Base-by-base conservation (phyloP, 2,888 invertebrate genomes). In the Nezara viridula region DNA sequence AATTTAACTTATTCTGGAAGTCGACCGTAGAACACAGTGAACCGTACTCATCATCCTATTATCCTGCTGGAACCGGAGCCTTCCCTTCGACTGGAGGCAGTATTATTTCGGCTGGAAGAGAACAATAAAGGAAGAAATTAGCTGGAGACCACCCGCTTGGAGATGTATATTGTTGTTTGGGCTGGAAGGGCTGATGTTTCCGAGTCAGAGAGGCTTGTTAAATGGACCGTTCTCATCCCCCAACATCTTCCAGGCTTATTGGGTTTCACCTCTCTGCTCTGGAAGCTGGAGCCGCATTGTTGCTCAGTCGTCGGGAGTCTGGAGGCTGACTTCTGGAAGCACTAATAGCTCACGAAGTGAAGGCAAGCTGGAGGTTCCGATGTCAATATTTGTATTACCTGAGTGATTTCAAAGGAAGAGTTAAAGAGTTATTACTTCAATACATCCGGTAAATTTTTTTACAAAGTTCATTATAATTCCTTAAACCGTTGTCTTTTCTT, bases 81-180 rank as follows among this genome's bases (percentile, higher is more conserved):
- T 37, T 73, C 7, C 73, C 12, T 9, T 14, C 27, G 12, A 14
- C 77, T 12, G 40, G 1, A 77, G 44, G 24, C 2, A 14, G 77
- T 77, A 77, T 77, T 77, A 77, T 44, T 19, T 40, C 19, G 40
- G 12, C 40, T 24, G 24, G 77, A n/a, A n/a, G 77, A 77, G 77
- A 77, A 77, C 77, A 77, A 77, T 77, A 44, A 77, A 24, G 77
- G 77, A n/a, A 77, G 77, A 77, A 77, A 77, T 77, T 77, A 77
- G 40, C 44, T 44, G 10, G 44, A 32, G 77, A 77, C 77, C 77
- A 77, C 77, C 77, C 77, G 24, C 10, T 21, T 7, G 40, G 40
- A 24, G 77, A 24, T 77, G 77, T 24, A 24, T 24, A 44, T 44
- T 77, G 77, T 77, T 77, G 77, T 77, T 77, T 77, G 19, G 77